phyloP scores from a whole-genome alignment of 2,888 invertebrate species.

The Drosophila planitibia region DNA sequence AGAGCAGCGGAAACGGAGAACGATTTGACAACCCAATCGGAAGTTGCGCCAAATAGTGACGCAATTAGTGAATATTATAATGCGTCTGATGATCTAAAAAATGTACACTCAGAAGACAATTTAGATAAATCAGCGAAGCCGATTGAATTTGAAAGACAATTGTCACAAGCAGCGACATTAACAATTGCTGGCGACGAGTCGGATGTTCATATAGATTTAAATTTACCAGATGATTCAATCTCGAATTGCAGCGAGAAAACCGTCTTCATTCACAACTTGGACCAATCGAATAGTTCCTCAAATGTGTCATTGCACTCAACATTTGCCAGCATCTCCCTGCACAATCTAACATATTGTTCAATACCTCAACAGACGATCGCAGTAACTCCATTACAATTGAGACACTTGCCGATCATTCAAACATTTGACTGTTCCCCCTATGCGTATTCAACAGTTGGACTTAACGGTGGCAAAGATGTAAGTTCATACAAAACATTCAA shows the following conservation, averaged over 20 bases:
- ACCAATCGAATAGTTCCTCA: slow-evolving; percentile 54
- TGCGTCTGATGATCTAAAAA: neutral
- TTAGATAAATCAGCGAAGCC: neutral
- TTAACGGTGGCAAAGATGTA: slow-evolving; percentile 75
- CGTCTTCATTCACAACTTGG: slow-evolving; percentile 61
- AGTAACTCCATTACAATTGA: slow-evolving; percentile 55
- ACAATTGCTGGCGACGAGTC: slow-evolving; percentile 17
- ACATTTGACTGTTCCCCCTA: slow-evolving; percentile 78
- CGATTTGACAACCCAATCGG: neutral
- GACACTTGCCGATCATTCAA: slow-evolving; percentile 76
- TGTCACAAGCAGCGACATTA: slow-evolving; percentile 13
- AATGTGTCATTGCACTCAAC: slow-evolving; percentile 58
- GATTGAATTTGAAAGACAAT: slow-evolving; percentile 7
- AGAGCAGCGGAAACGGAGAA: neutral
- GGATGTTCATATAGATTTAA: slow-evolving; percentile 46
- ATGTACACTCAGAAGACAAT: neutral
- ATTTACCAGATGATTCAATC: slow-evolving; percentile 53
- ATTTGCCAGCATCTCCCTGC: slow-evolving; percentile 25
- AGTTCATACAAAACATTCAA: slow-evolving; percentile 37
- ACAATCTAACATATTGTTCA: slow-evolving; percentile 34
- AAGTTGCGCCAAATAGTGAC: neutral
- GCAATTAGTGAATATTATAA: slow-evolving; percentile 30
- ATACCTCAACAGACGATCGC: slow-evolving; percentile 21
- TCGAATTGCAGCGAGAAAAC: slow-evolving; percentile 73
- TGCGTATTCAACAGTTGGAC: slow-evolving; percentile 61